Base-by-base conservation (phyloP, 2,113 vertebrate species). In the Steatornis caripensis region DNA sequence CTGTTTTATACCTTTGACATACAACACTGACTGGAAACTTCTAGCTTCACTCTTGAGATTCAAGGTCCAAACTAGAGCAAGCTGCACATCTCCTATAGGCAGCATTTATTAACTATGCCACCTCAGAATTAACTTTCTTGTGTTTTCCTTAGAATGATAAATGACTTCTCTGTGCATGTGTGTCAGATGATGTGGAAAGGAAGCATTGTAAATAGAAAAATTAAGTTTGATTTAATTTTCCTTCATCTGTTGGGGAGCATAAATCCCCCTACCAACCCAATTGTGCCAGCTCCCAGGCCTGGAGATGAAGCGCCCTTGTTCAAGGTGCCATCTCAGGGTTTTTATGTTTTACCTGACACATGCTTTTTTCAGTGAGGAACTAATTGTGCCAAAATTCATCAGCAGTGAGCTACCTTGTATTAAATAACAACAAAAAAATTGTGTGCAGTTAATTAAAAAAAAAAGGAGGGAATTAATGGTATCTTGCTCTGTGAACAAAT, bases 381-480 rank as follows among this genome's bases (percentile, higher is more conserved):
- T 21, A 62, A 8, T 16, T 4, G 1, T 48, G 3, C 7, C 12
- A 60, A 83, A 76, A 93, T 55, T 76, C 4, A 69, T 20, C 23
- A 61, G 3, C 32, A 18, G 21, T 19, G 36, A 85, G 19, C 2
- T 19, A 5, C 3, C 53, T 2, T 32, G 14, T 45, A 32, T 79
- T 69, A 87, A 6, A 2, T 22, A 39, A 16, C 3, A 29, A 48
- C 21, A 55, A 54, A 30, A 32, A 55, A 15, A 29, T 37, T 64
- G 4, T 43, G 8, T 29, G 6, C 18, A 36, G 1, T 2, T 60
- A 46, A 32, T 41, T 32, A 12, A 60, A 79, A 69, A 12, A 46
- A 48, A 9, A 37, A 27, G 8, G 18, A n/a, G 6, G 3, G 3
- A 0, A 2, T 7, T 4, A 4, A 51, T 27, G 53, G 1, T 12